Base-by-base conservation (phyloP, 2,888 invertebrate species). In the Scaptomyza caliginosa region DNA sequence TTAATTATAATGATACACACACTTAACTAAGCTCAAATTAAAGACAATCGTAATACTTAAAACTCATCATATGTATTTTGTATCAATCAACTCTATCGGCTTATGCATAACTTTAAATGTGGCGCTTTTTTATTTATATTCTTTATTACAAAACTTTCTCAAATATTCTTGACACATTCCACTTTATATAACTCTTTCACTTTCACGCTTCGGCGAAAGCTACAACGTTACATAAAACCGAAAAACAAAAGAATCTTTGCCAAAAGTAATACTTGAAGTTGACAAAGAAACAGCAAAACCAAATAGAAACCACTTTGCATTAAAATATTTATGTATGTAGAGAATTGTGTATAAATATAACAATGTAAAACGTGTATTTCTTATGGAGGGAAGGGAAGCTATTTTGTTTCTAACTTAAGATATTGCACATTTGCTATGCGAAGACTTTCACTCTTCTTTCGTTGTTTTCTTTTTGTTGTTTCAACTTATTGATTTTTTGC, bases 151-250 rank as follows among this genome's bases (percentile, higher is more conserved):
- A 68, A 68, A 77, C 74, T 77, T 77, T 74, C 77, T 68, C 65
- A 49, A 56, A 51, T 46, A 78, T 87, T 77, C 82, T 81, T 57
- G 59, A 65, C 56, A 63, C 58, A 51, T 59, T 56, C 30, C 40
- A 43, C 59, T 75, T 75, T 67, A 63, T 54, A 54, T 60, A 84
- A 86, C 70, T 64, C 55, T 58, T 82, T 85, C 83, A 50, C 83
- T 82, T 82, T 82, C 86, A 52, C 67, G 52, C 65, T 39, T 30
- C 5, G 78, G 77, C 62, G 86, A 82, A 87, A 82, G 86, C 56
- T 24, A 5, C 16, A 54, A 46, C 60, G 58, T 81, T 87, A 68
- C 86, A 81, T 81, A 81, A 81, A 49, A 24, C 48, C 10, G 16
- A 23, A 34, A 55, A 52, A 76, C 77, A 67, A 73, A 50, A 69